Percentiles rank a stretch among this genome's conserved stretches.
These are phyloP conservation scores for Allygus modestus DNA, from an alignment of 2,888 invertebrate genomes.

Conservation along the genomic window DNA sequence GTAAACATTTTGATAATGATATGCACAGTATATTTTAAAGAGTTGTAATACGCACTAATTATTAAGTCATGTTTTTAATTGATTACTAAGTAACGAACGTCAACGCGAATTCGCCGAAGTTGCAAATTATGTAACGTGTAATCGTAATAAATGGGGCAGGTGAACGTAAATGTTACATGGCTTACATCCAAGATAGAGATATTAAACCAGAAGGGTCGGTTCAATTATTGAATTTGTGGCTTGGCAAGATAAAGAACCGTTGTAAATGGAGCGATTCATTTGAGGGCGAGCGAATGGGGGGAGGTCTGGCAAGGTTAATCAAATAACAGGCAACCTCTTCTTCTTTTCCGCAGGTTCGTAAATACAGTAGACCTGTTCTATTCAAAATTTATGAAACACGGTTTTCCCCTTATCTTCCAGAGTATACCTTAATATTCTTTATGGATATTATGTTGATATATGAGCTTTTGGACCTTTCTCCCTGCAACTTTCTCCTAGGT, in stretches of 20 bases:
- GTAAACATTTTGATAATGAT: too few relatives aligned
- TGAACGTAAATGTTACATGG: slow-evolving; percentile 19
- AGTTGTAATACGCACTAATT: too few relatives aligned
- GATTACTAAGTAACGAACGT: too few relatives aligned
- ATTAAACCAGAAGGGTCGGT: slow-evolving; percentile 45
- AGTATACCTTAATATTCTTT: too few relatives aligned
- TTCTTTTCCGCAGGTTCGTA: slow-evolving; percentile 5
- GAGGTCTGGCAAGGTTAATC: slow-evolving; percentile 18
- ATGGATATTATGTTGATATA: too few relatives aligned
- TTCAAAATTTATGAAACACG: background rate
- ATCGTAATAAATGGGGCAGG: background rate
- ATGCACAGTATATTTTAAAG: too few relatives aligned
- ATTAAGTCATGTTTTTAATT: too few relatives aligned
- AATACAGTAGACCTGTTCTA: background rate
- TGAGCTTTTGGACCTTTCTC: too few relatives aligned
- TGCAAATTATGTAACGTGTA: too few relatives aligned
- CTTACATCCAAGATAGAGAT: slow-evolving; percentile 44
- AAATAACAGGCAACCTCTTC: slow-evolving; percentile 7
- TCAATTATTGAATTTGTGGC: slow-evolving; percentile 43
- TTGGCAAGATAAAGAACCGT: slow-evolving; percentile 37
- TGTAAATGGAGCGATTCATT: slow-evolving; percentile 52
- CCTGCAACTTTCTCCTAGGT: too few relatives aligned
- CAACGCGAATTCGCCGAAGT: too few relatives aligned
- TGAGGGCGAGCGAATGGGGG: background rate
- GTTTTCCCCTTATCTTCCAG: too few relatives aligned